Evolutionary conservation across 2,888 invertebrate species (phyloP).

Genomic region (Carabus problematicus): DNA sequence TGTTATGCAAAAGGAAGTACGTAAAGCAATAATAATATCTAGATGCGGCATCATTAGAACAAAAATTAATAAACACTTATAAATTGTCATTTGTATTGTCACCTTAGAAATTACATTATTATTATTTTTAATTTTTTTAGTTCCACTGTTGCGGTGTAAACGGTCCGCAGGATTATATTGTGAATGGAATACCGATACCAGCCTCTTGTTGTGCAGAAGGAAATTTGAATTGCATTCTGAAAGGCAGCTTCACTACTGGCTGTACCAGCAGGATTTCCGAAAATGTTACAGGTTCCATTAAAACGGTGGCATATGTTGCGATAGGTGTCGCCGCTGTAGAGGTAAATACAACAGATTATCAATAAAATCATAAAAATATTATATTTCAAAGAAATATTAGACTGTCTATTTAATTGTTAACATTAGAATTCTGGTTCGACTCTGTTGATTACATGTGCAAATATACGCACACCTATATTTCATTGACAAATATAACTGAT

Average conservation of each 20-base stretch:
- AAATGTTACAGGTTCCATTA: slow-evolving; percentile 61
- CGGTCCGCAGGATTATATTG: slow-evolving; percentile 51
- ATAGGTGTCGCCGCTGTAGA: slow-evolving; percentile 74
- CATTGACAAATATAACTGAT: background rate
- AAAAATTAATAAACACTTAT: too few relatives aligned
- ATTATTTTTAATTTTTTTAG: slow-evolving; percentile 15
- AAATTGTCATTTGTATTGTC: too few relatives aligned
- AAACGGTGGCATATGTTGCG: slow-evolving; percentile 69
- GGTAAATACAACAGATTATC: slow-evolving; percentile 59
- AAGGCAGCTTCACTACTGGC: slow-evolving; percentile 58
- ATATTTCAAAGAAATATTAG: too few relatives aligned
- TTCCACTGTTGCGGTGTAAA: slow-evolving; percentile 51
- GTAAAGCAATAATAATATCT: too few relatives aligned
- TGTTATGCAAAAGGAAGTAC: slow-evolving; percentile 68
- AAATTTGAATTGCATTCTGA: slow-evolving; percentile 31
- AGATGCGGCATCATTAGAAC: too few relatives aligned
- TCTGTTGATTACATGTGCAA: background rate
- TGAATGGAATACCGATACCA: slow-evolving; percentile 48
- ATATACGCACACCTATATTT: background rate
- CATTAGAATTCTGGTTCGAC: too few relatives aligned
- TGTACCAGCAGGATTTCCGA: slow-evolving; percentile 59
- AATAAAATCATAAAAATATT: too few relatives aligned
- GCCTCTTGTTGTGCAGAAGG: slow-evolving; percentile 50
- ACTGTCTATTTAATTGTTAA: too few relatives aligned
- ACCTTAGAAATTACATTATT: background rate